Base-by-base conservation (phyloP, 2,797 vertebrate genomes). In the Diglossa cyanea region DNA sequence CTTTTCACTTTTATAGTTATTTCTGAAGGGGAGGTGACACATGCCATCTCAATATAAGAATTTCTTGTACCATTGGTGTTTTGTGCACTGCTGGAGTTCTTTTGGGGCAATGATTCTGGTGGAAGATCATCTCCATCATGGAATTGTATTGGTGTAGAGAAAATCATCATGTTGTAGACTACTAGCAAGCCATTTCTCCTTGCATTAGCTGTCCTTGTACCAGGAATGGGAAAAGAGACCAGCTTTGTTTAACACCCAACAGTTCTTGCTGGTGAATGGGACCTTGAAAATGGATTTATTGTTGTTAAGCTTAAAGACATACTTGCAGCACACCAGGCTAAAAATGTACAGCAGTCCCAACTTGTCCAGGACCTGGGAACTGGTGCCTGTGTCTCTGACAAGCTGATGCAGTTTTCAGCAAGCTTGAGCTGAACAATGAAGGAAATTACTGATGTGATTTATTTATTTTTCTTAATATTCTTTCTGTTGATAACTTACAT, bases 91-190 rank as follows among this genome's bases (percentile, higher is more conserved):
- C 68, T 79, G 57, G 31, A 51, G 19, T 50, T 81, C 14, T 70
- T 73, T 33, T 19, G 54, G 26, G 20, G 28, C 50, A 53, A 0
- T 63, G 47, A 47, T 68, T 82, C 50, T 14, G 11, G 25, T 23
- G 35, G 24, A 66, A 57, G 44, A 44, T 47, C 0, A 31, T 33
- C 15, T 70, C 25, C 2, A 0, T 71, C 50, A 17, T n/a, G n/a
- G 13, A 86, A 24, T 31, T 35, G 7, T 50, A 7, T 39, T 30
- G 5, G 3, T 23, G 9, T n/a, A 67, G 65, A 42, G 24, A 71
- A 73, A 45, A 33, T 53, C 21, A 47, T 47, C 6, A 1, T 25
- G 31, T 42, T 62, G 20, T 70, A 42, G 55, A 78, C 31, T 42
- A 2, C 55, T 45, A 54, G 24, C 47, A 86, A 80, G 33, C 40